Conservation (phyloP, 1,140 invertebrate genomes). For the Apolygus lucorum region DNA sequence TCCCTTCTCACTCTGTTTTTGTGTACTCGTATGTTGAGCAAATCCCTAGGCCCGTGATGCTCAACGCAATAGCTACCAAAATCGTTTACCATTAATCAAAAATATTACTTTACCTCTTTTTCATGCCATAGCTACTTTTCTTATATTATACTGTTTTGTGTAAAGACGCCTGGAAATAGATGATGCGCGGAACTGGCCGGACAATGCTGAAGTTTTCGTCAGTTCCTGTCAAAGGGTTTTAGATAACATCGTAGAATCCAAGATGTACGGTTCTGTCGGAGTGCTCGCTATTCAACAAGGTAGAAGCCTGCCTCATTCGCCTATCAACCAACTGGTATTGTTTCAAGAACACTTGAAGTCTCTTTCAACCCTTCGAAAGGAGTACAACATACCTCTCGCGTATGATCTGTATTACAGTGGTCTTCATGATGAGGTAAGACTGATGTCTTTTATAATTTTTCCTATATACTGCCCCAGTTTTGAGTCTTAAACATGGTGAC, state of each 20-base stretch:
- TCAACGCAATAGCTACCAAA: too few relatives aligned
- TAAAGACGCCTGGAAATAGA: background rate
- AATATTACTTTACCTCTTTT: background rate
- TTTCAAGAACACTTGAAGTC: background rate
- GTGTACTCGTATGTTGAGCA: too few relatives aligned
- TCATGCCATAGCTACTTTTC: background rate
- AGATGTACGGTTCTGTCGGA: background rate
- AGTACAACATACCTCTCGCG: background rate
- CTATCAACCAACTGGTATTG: background rate
- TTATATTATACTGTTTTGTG: background rate
- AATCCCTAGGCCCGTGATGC: too few relatives aligned
- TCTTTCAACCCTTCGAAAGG: background rate
- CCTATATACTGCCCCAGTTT: background rate
- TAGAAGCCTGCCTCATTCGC: background rate
- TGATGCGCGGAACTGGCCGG: background rate
- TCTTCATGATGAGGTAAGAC: background rate
- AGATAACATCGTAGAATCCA: background rate
- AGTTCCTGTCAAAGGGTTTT: background rate
- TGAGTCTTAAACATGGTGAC: too few relatives aligned
- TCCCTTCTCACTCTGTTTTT: background rate
- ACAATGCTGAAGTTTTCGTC: background rate
- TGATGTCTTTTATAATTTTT: background rate
- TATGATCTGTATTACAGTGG: background rate
- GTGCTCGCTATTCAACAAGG: background rate
- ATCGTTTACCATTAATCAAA: too few relatives aligned